Evolutionary conservation across 2,888 invertebrate species (phyloP).

Genomic region (Troides aeacus): DNA sequence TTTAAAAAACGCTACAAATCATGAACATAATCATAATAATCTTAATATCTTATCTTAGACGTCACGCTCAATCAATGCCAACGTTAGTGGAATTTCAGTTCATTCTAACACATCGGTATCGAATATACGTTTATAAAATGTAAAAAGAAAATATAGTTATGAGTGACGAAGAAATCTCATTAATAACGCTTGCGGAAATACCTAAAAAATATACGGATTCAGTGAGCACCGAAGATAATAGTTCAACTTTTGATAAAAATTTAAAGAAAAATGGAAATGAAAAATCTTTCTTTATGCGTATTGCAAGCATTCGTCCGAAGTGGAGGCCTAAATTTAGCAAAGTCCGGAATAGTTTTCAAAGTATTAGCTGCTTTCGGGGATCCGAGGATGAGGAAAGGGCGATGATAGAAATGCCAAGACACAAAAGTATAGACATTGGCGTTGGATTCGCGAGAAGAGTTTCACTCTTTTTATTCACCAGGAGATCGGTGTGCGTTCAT

Average conservation of each 20-base stretch:
- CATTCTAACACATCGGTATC: slow-evolving; percentile 46
- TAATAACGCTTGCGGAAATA: slow-evolving; percentile 48
- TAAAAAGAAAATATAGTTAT: slow-evolving; percentile 51
- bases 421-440: slow-evolving; percentile 68
- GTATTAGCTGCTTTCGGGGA: slow-evolving; percentile 58
- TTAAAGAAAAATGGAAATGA: slow-evolving; percentile 32
- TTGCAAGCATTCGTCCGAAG: slow-evolving; percentile 48
- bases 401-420: slow-evolving; percentile 59
- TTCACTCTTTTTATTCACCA: slow-evolving; percentile 68
- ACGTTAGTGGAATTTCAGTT: slow-evolving; percentile 47
- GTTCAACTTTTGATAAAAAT: slow-evolving; percentile 23
- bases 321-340: slow-evolving; percentile 52
- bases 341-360: slow-evolving; percentile 52
- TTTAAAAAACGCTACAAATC: slow-evolving; percentile 38
- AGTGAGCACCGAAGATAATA: slow-evolving; percentile 38
- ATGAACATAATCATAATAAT: slow-evolving; percentile 60
- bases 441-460: slow-evolving; percentile 66
- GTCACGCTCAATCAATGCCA: slow-evolving; percentile 78
- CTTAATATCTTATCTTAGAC: slow-evolving; percentile 64
- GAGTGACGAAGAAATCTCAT: slow-evolving; percentile 56
- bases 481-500: slow-evolving; percentile 63
- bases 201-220: slow-evolving; percentile 45
- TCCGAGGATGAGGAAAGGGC: slow-evolving; percentile 50
- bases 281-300: slow-evolving; percentile 43
- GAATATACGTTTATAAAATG: slow-evolving; percentile 51